Evolutionary conservation across 2,113 vertebrate species (phyloP), one percentile per base, ranked within the genome.

Genomic region (Pogona vitticeps): DNA sequence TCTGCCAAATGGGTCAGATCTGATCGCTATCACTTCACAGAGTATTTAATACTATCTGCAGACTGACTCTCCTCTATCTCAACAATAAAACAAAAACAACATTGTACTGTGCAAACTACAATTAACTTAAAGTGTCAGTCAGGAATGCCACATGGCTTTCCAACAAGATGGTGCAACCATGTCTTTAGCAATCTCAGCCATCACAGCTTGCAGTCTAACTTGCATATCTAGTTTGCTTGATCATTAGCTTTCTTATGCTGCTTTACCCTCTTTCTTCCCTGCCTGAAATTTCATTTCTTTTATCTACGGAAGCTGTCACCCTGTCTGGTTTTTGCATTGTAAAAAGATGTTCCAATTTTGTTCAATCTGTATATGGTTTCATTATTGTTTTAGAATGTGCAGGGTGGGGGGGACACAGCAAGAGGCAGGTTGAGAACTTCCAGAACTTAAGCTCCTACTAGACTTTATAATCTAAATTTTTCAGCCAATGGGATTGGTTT

Each of bases 1-100:
- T 82, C 61, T 82, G 85, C 31, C 61, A 67, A 87, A 76, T 78
- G 56, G 82, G 85, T 87, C 71, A 68, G 36, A 81, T 71, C 73
- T 38, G 85, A 87, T 81, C 31, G 85, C 38, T 87, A 67, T 52
- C 42, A 75, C 17, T 38, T 82, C 28, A 65, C 71, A 76, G 28
- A 56, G 21, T 76, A 56, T 87, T 87, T 75, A 65, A 61, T 26
- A 58, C 67, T 31, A 70, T 75, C 31, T 82, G 61, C 61, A 67
- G 42, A 56, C 9, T 21, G 23, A 26, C 21, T 82, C 21, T 82
- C 71, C n/a, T 40, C 26, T 52, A 31, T 21, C 23, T 65, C 15
- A 31, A 7, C 21, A 40, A 13, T 26, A 12, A 63, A 84, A 36
- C 20, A 20, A 2, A 52, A 20, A 26, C n/a, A n/a, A n/a, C n/a